Base-by-base conservation (phyloP, 2,113 vertebrate species). In the Catharus minimus region DNA sequence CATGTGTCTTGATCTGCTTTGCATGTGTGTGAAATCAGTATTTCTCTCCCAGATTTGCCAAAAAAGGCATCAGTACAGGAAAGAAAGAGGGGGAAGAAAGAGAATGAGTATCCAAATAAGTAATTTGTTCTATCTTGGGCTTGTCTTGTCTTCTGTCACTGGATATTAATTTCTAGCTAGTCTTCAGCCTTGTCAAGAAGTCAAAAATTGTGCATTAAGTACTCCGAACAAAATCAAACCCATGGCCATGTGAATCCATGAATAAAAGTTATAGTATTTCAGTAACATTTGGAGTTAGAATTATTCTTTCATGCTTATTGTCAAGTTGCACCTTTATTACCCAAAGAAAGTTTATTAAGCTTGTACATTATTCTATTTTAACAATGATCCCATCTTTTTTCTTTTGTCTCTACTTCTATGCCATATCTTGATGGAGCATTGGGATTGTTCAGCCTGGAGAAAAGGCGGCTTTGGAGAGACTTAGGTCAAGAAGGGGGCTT, bases 351-450 rank as follows among this genome's bases (percentile, higher is more conserved):
- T 56, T 72, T 68, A 47, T 80, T 67, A n/a, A 39, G 2, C 8
- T 38, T 50, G 7, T 23, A 67, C 38, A 20, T 22, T 50, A n/a
- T 46, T 82, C 13, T 38, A 13, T 9, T 82, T 32, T 32, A 67
- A 32, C 38, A 78, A 43, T 15, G 4, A n/a, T 53, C 2, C 1
- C 12, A 53, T 53, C 5, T 11, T 65, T 68, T 76, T 64, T 19
- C 23, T 16, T 41, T 69, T 69, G 2, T 60, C 9, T 69, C 22
- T 66, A 5, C 2, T 4, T 62, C 13, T 32, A 5, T 24, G 11
- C 23, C 44, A 60, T 65, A 47, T 26, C 10, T 65, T 41, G 4
- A 41, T 79, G 58, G 4, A 79, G 15, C 0, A 0, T 4, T 28
- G 32, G 7, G 10, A n/a, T 57, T 73, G 13, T 9, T 73, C 38